These are phyloP conservation scores for Saguinus midas DNA, from an alignment of 2,113 vertebrate genomes.

Conservation along the genomic window DNA sequence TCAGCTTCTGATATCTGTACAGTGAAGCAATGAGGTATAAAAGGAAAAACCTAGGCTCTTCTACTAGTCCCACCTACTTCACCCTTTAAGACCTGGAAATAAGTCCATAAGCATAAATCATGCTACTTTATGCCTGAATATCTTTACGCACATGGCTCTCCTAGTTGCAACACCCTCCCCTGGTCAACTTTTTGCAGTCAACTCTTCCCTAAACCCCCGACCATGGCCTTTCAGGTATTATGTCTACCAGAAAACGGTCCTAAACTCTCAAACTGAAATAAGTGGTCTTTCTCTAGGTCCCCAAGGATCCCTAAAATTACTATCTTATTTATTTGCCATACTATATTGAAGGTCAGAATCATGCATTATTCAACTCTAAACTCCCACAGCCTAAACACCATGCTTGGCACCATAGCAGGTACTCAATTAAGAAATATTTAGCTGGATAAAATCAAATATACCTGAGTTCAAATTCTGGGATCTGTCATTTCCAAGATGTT, in stretches of 20 bases:
- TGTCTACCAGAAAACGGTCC: neutral
- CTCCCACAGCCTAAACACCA: neutral
- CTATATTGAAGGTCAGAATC: neutral
- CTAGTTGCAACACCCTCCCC: neutral
- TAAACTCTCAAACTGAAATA: neutral
- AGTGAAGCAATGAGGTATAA: neutral
- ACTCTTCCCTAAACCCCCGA: neutral
- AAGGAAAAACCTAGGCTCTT: neutral
- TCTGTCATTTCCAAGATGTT: neutral
- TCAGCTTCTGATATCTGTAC: slow-evolving; percentile 23
- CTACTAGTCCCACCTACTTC: neutral
- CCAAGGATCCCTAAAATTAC: neutral
- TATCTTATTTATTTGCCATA: neutral
- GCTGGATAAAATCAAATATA: neutral
- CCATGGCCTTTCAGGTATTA: neutral
- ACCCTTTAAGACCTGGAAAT: slow-evolving; percentile 21
- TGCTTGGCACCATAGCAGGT: neutral
- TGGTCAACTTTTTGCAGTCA: neutral
- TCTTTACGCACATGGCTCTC: neutral
- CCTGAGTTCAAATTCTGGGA: neutral
- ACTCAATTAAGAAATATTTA: neutral
- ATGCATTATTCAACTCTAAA: neutral
- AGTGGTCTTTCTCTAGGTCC: neutral
- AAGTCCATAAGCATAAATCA: neutral
- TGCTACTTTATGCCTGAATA: neutral